A percentile compares a stretch with the other conserved stretches of the same genome.
Conservation (phyloP, 2,888 invertebrate genomes). For the Parapristionchus giblindavisi region DNA sequence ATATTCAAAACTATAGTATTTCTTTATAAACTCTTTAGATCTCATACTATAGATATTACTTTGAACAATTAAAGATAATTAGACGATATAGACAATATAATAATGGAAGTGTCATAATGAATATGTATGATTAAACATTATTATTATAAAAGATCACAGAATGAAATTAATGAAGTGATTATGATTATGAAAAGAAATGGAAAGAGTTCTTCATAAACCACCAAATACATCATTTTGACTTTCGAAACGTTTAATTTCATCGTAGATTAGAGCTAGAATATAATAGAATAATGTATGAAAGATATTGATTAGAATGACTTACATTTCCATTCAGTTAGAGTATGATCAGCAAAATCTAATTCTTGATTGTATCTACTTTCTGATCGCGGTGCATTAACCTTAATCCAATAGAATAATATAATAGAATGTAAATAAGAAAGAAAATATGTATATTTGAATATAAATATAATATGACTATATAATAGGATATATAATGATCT, state of each 20-base stretch:
- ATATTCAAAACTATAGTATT: too few relatives aligned
- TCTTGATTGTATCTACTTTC: constrained; percentile 93
- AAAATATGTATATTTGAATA: too few relatives aligned
- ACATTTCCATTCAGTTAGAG: constrained; percentile 97
- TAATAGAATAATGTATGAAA: background rate
- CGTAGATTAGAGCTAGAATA: constrained; percentile 86
- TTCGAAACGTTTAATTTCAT: constrained; percentile 96
- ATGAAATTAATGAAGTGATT: background rate
- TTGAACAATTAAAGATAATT: too few relatives aligned
- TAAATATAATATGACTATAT: background rate
- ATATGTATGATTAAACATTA: too few relatives aligned
- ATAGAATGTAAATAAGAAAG: background rate
- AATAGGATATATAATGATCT: constrained; percentile 68
- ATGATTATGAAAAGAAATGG: background rate
- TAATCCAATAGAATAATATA: constrained; percentile 71
- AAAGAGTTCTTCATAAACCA: constrained; percentile 34
- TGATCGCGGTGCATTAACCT: constrained; percentile 94
- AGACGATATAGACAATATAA: too few relatives aligned
- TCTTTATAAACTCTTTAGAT: too few relatives aligned
- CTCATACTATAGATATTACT: too few relatives aligned
- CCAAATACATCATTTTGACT: constrained; percentile 75
- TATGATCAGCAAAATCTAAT: constrained; percentile 97
- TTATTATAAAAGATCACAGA: background rate
- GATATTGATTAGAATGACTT: constrained; percentile 15
- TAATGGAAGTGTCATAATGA: too few relatives aligned